Base-by-base conservation (phyloP, 2,797 vertebrate species). In the Crenuchus spilurus region DNA sequence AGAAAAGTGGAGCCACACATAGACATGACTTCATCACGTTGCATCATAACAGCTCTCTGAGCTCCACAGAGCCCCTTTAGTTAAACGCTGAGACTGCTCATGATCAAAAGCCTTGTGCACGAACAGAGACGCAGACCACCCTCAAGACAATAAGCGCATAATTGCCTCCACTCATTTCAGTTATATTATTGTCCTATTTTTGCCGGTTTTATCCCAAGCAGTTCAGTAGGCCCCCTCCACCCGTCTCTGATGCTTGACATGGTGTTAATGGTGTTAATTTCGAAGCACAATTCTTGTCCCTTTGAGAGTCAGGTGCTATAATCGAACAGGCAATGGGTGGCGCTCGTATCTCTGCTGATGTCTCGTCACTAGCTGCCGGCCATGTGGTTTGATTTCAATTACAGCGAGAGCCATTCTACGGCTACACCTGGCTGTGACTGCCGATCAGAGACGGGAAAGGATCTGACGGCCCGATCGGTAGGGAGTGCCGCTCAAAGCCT, bases 21-120 rank as follows among this genome's bases (percentile, higher is more conserved):
- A 79, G 82, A 75, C 74, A 6, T 73, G 76, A 81, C 68, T 67
- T 77, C 72, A 75, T 61, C 62, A 52, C 39, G 4, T 71, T 57
- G 54, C 63, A 65, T 77, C 75, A 51, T 51, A n/a, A 62, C 16
- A 14, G 60, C 28, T 26, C 61, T 33, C 16, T 11, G 37, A 58
- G 26, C 49, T 30, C 31, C 28, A 35, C 52, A 31, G 16, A 33
- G 62, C 20, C 20, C 37, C 31, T 22, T 71, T 52, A 8, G 33
- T 78, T 68, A 68, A 67, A 58, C 6, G 18, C n/a, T 31, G 28
- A 42, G 49, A 44, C 52, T 14, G 42, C 60, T 39, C 18, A 20
- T 8, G 60, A 76, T 76, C 68, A 71, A 76, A 76, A 57, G 30
- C 16, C 20, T 48, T 39, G 13, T 57, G 60, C 60, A 57, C 60